Evolutionary conservation across 2,797 vertebrate genomes (phyloP), one percentile per base, ranked within the genome.

Genomic region (Lacerta agilis): DNA sequence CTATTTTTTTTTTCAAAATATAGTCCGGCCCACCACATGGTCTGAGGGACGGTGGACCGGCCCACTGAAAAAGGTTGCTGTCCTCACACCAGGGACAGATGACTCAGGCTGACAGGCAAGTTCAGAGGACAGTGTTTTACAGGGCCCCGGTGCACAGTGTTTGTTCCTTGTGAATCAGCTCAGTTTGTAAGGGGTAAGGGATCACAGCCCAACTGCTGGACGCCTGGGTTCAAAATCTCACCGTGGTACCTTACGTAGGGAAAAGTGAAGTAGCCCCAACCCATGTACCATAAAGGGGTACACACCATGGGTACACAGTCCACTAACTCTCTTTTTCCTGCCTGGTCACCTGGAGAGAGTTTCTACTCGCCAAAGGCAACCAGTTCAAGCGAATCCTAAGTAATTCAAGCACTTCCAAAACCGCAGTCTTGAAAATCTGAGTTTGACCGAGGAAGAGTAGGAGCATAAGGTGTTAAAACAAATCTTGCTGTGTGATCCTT

Each of bases 391-490:
- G 0, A 10, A 73, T 36, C 72, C 29, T 20, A 29, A n/a, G 25
- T 27, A 18, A 85, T 61, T 29, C 55, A 18, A 0, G 8, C 71
- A 29, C 11, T n/a, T 58, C 43, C 1, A 13, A 27, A 72, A n/a
- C 20, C 61, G 17, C 10, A 17, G 10, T 15, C n/a, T 5, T 17
- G 20, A 43, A 49, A 33, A 6, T 45, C 3, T 2, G 71, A 67
- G 38, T 27, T 36, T 4, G 3, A 29, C 18, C 27, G 36, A 9
- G 11, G 33, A 3, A 10, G 64, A 33, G 11, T 17, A 8, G 55
- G 33, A n/a, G 33, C 8, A 49, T 4, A 23, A 27, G 36, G 27
- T 10, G 20, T 75, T 29, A 0, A 1, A 1, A n/a, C n/a, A n/a
- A n/a, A n/a, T 66, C 43, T 86, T 91, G 33, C 43, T 13, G 43